Evolutionary conservation across 2,797 vertebrate genomes (phyloP).

Genomic region (Megaceryle alcyon): DNA sequence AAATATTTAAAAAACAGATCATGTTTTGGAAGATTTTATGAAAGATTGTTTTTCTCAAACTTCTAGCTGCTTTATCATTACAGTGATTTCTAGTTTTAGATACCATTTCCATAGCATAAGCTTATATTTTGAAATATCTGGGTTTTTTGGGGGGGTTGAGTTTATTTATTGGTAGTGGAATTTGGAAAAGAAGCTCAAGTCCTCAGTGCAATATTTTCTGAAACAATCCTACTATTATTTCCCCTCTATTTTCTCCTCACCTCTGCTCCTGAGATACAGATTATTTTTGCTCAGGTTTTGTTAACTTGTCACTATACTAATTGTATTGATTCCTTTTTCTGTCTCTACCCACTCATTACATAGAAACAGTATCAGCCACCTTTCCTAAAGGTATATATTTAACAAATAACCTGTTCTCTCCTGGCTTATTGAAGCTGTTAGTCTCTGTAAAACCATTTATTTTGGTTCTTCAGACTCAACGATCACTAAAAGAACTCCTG

Average conservation of each 20-base stretch:
- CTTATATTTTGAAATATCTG: not conserved
- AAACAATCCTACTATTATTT: not conserved
- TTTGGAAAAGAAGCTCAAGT: not conserved
- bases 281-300: not conserved
- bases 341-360: not conserved
- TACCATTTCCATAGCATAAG: not conserved
- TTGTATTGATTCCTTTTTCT: not conserved
- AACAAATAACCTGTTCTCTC: not conserved
- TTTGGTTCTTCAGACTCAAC: not conserved
- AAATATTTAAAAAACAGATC: not conserved
- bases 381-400: not conserved
- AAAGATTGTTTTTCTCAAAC: not conserved
- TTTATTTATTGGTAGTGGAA: not conserved
- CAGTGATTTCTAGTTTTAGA: not conserved
- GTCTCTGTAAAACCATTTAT: not conserved
- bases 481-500: not conserved
- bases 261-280: not conserved
- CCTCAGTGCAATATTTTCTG: not conserved
- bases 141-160: not conserved
- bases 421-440: not conserved
- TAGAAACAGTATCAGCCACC: not conserved
- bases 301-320: not conserved
- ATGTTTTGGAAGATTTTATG: not conserved
- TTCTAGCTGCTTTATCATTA: not conserved
- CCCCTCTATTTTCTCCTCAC: not conserved